Conservation (phyloP, 2,113 vertebrate genomes). For the Scartelaos histophorus region DNA sequence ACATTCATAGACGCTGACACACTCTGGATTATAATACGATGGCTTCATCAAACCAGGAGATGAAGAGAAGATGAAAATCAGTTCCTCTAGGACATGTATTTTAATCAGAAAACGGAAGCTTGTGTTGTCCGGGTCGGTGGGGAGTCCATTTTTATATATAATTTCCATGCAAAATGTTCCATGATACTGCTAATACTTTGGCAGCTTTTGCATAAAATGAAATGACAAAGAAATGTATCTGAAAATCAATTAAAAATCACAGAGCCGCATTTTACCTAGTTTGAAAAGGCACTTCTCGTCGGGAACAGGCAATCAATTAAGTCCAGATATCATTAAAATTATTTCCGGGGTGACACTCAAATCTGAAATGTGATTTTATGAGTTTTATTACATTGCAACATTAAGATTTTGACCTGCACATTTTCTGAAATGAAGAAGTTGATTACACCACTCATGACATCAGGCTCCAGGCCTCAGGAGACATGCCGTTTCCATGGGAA, state of each 20-base stretch:
- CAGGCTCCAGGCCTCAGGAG: constrained; percentile 22
- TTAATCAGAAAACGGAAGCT: too few relatives aligned
- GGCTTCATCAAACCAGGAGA: too few relatives aligned
- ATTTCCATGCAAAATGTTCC: too few relatives aligned
- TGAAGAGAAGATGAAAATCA: too few relatives aligned
- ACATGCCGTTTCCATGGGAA: constrained; percentile 50
- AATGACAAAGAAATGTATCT: too few relatives aligned
- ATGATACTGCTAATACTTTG: too few relatives aligned
- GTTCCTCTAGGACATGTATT: too few relatives aligned
- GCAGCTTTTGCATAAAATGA: too few relatives aligned
- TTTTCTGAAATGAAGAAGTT: constrained; percentile 21
- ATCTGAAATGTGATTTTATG: constrained; percentile 7
- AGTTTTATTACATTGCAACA: constrained; percentile 28
- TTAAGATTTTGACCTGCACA: constrained; percentile 14
- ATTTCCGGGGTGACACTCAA: not conserved
- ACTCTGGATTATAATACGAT: too few relatives aligned
- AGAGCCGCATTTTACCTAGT: constrained; percentile 40
- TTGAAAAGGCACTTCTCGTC: constrained; percentile 22
- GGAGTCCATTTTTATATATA: too few relatives aligned
- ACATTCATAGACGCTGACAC: too few relatives aligned
- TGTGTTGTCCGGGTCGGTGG: too few relatives aligned
- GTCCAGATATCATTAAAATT: constrained; percentile 12
- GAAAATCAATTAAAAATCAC: not conserved
- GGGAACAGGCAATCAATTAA: constrained; percentile 41
- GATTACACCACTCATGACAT: constrained; percentile 34